A percentile compares a stretch with the other conserved stretches of the same genome.
These are phyloP conservation scores for Dicycla oo DNA, from an alignment of 2,888 invertebrate genomes.

Conservation along the genomic window DNA sequence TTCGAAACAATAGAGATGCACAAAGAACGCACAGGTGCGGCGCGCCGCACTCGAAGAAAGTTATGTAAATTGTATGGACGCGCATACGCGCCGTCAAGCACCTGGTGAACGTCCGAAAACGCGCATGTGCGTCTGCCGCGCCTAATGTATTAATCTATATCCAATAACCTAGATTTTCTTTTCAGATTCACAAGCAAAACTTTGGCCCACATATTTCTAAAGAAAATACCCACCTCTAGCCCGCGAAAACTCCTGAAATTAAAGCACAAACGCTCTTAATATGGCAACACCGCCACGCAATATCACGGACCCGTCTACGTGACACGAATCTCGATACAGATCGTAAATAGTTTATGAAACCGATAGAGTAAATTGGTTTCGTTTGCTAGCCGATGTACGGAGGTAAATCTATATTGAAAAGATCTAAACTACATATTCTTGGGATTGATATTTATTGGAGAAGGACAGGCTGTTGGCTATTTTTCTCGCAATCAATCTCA, in stretches of 20 bases:
- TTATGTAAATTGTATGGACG: no score
- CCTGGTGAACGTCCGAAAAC: no score
- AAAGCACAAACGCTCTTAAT: slow-evolving; percentile 46
- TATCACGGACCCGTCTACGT: slow-evolving; percentile 60
- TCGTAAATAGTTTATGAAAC: slow-evolving; percentile 70
- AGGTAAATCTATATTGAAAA: slow-evolving; percentile 17
- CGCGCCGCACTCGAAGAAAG: no score
- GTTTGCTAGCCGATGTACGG: slow-evolving; percentile 64
- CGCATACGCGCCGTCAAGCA: no score
- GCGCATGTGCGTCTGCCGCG: no score
- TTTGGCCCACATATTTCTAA: slow-evolving; percentile 12
- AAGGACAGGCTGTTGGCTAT: neutral
- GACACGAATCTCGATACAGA: slow-evolving; percentile 60
- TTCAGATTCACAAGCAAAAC: neutral
- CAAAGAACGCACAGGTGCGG: no score
- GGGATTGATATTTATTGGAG: slow-evolving; percentile 9
- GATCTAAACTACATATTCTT: slow-evolving; percentile 24
- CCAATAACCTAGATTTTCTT: neutral
- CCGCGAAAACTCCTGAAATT: slow-evolving; percentile 43
- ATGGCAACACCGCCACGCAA: slow-evolving; percentile 62
- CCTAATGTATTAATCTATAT: neutral
- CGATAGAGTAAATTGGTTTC: slow-evolving; percentile 72
- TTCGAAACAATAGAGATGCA: no score
- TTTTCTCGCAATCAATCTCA: no score
- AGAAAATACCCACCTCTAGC: slow-evolving; percentile 14